Percentiles rank a stretch among this genome's conserved stretches.
phyloP scores from a whole-genome alignment of 2,888 invertebrate genomes.

The Drosophila mimica region DNA sequence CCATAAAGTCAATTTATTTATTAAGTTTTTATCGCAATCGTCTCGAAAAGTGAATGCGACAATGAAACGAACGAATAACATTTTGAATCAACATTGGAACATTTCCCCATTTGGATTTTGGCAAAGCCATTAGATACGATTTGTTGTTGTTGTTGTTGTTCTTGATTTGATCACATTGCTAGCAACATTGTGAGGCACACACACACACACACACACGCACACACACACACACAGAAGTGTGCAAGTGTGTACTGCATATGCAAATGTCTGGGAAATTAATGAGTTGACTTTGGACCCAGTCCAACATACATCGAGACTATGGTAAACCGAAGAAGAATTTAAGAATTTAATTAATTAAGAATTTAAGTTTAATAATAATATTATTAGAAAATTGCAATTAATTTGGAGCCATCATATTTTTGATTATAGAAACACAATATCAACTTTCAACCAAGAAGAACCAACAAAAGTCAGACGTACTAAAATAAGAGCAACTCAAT shows the following conservation, averaged over 20 bases:
- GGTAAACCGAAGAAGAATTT: not conserved
- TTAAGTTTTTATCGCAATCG: constrained; percentile 80
- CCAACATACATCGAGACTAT: not conserved
- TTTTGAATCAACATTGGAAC: constrained; percentile 37
- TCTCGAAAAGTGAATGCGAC: constrained; percentile 57
- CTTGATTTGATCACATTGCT: constrained; percentile 11
- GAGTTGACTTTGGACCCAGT: not conserved
- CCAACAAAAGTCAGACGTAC: too few species aligned
- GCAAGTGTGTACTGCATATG: not conserved
- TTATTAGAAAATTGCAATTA: not conserved
- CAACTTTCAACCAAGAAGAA: not conserved
- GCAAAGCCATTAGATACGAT: constrained; percentile 34
- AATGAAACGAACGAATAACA: constrained; percentile 43
- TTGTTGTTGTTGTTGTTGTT: constrained; percentile 5
- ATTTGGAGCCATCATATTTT: not conserved
- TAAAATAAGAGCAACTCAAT: too few species aligned
- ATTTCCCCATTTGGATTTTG: constrained; percentile 27
- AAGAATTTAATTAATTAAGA: too few species aligned
- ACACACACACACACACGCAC: not conserved
- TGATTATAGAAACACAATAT: not conserved
- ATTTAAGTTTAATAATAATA: not conserved
- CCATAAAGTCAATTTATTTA: constrained; percentile 80
- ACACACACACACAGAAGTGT: not conserved
- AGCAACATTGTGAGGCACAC: constrained; percentile 23
- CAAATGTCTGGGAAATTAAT: constrained; percentile 1